Evolutionary conservation across 2,113 vertebrate species (phyloP), one percentile per base, ranked within the genome.

Genomic region (Sturnira hondurensis): DNA sequence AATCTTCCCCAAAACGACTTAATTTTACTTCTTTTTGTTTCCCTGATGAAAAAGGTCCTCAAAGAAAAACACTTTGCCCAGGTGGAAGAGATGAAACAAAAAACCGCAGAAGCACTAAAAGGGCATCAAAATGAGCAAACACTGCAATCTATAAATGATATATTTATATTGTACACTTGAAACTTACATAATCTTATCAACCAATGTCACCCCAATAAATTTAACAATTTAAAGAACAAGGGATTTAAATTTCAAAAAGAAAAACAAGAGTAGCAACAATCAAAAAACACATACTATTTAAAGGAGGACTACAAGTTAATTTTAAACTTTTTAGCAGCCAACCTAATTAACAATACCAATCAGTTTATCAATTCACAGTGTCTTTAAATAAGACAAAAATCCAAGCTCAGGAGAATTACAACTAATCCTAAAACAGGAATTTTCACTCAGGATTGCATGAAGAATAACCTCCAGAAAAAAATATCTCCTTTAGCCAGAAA

Each of bases 361-460:
- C 33, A 85, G 22, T 76, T 90, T 38, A 83, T 56, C 9, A 31
- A 93, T 65, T 95, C 33, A 89, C 15, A 38, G 31, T 65, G 22
- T 95, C 24, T 24, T 93, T 78, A 95, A 70, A 78, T 87, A 87
- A 87, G n/a, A 70, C 65, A 85, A 78, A 94, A 63, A 47, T 56
- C 22, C 24, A 93, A 77, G 38, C 41, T 78, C 47, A 28, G 43
- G 50, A 90, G 13, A 96, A 88, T 31, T 38, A 84, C 91, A 84
- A 65, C 36, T 93, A 95, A 95, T 50, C 36, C 56, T 84, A 91
- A 85, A 10, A 52, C 91, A 54, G 19, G 5, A 88, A 91, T 61
- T 85, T 91, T 93, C 78, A 54, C 45, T 73, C 22, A 93, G 36
- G 10, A 77, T 7, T 87, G 20, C 16, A 88, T 58, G 26, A 78